A percentile compares a stretch with the other conserved stretches of the same genome.
Evolutionary conservation across 1,140 invertebrate species (phyloP).

Genomic region (Polyergus mexicanus): DNA sequence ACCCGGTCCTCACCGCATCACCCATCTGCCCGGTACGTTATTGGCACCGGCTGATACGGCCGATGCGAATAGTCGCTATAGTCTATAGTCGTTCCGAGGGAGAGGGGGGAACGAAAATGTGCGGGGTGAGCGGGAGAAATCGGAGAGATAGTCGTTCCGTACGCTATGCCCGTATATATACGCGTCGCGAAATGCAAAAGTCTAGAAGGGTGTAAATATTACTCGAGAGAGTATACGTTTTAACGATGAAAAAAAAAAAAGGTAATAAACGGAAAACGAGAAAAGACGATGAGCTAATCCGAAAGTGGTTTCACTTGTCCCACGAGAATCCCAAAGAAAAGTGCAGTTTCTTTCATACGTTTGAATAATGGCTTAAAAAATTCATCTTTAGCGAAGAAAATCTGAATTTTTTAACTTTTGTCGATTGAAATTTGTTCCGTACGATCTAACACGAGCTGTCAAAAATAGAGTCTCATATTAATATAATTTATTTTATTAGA

Average conservation of each 20-base stretch:
- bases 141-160: slow-evolving; percentile 28
- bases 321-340: background rate
- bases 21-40: slow-evolving; percentile 75
- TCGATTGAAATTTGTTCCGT: background rate
- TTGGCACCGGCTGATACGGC: slow-evolving; percentile 76
- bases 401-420: background rate
- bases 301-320: background rate
- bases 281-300: background rate
- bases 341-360: background rate
- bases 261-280: background rate
- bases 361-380: background rate
- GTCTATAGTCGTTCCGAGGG: slow-evolving; percentile 39
- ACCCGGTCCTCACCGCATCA: slow-evolving; percentile 67
- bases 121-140: background rate
- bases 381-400: background rate
- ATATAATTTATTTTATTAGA: background rate
- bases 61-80: slow-evolving; percentile 74
- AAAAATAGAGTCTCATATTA: background rate
- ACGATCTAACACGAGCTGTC: background rate
- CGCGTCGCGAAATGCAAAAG: slow-evolving; percentile 47
- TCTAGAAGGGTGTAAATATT: slow-evolving; percentile 3
- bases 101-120: slow-evolving; percentile 28
- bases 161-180: slow-evolving; percentile 4
- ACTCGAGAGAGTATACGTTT: background rate
- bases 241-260: slow-evolving; percentile 18